Base-by-base conservation (phyloP, 2,113 vertebrate genomes). In the Anoplopoma fimbria region DNA sequence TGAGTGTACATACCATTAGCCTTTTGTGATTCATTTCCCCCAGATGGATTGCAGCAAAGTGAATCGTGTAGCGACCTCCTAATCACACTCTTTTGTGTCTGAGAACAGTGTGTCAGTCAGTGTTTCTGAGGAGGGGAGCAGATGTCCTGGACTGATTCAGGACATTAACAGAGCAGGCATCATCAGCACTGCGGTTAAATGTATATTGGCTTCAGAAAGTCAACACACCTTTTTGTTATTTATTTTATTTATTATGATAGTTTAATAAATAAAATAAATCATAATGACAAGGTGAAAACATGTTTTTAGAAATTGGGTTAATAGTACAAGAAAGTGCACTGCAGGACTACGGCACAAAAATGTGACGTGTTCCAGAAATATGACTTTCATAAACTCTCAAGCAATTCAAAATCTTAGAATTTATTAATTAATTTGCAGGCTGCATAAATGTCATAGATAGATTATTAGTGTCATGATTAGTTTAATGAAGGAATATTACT, bases 401-500 rank as follows among this genome's bases (percentile, higher is more conserved):
- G 42, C 15, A 15, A 63, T 42, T 21, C 17, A 27, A 55, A 67
- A 57, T 34, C n/a, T 74, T 38, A 17, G 3, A 61, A 31, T 77
- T 19, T 45, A 53, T 1, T 29, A 45, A 78, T 42, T 1, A 67
- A 78, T 60, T 70, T 33, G 23, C 13, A 45, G 47, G 3, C 69
- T 62, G 8, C 19, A 74, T 81, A 73, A 84, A 75, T 87, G 69
- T 85, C 61, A 71, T 1, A 2, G 62, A 58, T 40, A 36, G 68
- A 75, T 81, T 65, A 80, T 69, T 75, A 34, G 58, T 70, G 75
- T 64, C 70, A 57, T 62, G 57, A 92, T 92, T 85, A 85, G 42
- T 80, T 75, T 90, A 83, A 91, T 88, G 77, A 79, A 82, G 86
- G 31, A 75, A 47, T 29, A 12, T 38, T 51, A 12, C 31, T 51